Conservation (phyloP, 2,113 vertebrate species). For the Puntigrus tetrazona region DNA sequence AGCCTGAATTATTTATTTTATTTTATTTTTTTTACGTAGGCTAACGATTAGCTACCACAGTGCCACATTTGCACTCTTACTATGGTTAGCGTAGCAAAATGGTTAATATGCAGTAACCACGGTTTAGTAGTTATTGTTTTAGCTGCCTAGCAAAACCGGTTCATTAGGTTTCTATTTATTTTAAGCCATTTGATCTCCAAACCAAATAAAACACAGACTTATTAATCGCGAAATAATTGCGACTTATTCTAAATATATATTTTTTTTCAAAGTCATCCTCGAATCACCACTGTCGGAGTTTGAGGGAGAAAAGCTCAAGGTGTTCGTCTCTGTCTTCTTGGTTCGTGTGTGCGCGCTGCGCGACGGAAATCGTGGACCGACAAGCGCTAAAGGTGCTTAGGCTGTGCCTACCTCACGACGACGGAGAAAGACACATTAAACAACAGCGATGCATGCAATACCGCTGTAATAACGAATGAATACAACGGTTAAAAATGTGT, state of each 20-base stretch:
- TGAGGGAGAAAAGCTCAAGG: background rate
- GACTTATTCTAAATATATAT: background rate
- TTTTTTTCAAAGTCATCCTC: background rate
- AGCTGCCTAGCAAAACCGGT: background rate
- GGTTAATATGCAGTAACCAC: too few species aligned
- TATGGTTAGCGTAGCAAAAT: too few species aligned
- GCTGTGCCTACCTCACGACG: too few species aligned
- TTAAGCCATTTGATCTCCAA: background rate
- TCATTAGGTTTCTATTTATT: background rate
- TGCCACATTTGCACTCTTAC: too few species aligned
- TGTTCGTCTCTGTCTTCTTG: constrained; percentile 35
- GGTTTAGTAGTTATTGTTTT: too few species aligned
- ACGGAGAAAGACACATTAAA: background rate
- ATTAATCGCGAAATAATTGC: background rate
- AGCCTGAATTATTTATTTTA: constrained; percentile 41
- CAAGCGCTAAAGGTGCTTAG: constrained; percentile 70
- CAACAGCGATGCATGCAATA: background rate
- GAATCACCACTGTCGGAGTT: background rate
- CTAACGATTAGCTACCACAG: too few species aligned
- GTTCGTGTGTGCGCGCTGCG: constrained; percentile 71
- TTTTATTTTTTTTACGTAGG: too few species aligned
- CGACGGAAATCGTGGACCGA: constrained; percentile 71
- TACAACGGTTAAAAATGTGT: background rate
- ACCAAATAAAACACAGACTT: background rate
- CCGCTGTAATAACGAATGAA: background rate